Conservation (phyloP, 1,140 invertebrate genomes). For the Helicoverpa zea region DNA sequence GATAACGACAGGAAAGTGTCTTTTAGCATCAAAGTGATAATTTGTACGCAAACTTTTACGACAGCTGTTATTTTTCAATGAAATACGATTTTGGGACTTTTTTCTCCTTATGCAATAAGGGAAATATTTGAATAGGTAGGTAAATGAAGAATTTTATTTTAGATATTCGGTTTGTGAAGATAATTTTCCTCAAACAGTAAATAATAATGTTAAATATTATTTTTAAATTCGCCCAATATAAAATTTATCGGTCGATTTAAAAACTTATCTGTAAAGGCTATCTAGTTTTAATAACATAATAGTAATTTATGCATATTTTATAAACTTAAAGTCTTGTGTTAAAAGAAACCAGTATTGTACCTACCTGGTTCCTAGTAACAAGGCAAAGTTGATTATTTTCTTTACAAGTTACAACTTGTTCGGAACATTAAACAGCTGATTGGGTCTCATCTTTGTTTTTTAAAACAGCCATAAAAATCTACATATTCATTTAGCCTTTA, state of each 20-base stretch:
- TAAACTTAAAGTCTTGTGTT: background rate
- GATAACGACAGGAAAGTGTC: constrained; percentile 31
- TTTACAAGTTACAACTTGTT: constrained; percentile 31
- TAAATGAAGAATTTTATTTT: too few relatives aligned
- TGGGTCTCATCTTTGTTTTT: constrained; percentile 15
- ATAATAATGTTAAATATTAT: background rate
- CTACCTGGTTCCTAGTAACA: constrained; percentile 25
- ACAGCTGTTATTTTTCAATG: background rate
- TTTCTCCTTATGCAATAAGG: background rate
- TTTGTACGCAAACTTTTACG: background rate
- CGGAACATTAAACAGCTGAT: constrained; percentile 22
- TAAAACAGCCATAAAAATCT: constrained; percentile 1
- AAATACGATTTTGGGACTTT: background rate
- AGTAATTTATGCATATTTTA: constrained; percentile 17
- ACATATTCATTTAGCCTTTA: constrained; percentile 36
- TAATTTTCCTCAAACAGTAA: background rate
- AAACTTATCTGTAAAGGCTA: constrained; percentile 2
- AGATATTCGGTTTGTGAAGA: too few relatives aligned
- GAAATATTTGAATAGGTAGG: background rate
- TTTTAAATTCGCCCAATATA: too few relatives aligned
- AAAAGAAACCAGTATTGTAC: constrained; percentile 15
- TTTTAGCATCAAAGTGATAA: constrained; percentile 39
- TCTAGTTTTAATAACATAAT: constrained; percentile 5
- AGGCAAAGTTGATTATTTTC: constrained; percentile 16
- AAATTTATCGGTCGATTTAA: background rate